Percentiles rank a stretch among this genome's conserved stretches.
These are phyloP conservation scores for Chalcis sispes DNA, from an alignment of 2,888 invertebrate species.

Conservation along the genomic window DNA sequence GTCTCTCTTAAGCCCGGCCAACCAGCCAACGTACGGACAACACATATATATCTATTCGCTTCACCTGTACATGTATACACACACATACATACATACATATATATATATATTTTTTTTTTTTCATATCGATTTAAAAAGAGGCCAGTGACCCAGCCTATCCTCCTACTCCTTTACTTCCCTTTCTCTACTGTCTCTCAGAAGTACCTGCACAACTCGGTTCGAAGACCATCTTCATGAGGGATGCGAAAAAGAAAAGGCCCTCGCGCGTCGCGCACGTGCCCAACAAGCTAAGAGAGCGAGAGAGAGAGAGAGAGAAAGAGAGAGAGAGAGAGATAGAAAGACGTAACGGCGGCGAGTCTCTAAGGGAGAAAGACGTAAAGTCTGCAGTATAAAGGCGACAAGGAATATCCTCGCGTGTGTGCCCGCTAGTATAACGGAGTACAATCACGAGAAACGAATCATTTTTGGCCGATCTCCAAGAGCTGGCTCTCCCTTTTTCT, in stretches of 20 bases:
- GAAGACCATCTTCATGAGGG: neutral
- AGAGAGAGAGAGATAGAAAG: constrained; percentile 4
- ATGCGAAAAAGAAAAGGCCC: neutral
- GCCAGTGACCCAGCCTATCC: neutral
- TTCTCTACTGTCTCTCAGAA: neutral
- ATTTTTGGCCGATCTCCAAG: constrained; percentile 58
- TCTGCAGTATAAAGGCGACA: constrained; percentile 13
- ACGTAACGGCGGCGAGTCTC: neutral
- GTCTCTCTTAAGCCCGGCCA: constrained; percentile 1
- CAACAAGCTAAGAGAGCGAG: neutral
- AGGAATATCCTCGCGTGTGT: constrained; percentile 13
- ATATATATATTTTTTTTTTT: constrained; percentile 10
- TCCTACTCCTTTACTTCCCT: neutral
- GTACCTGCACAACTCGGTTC: neutral
- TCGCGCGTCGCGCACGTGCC: constrained; percentile 12
- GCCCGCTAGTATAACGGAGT: constrained; percentile 41
- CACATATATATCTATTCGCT: neutral
- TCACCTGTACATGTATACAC: too few relatives aligned
- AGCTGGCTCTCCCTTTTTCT: constrained; percentile 9
- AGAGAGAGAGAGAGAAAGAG: constrained; percentile 1
- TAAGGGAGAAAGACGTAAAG: neutral
- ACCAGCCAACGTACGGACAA: too few relatives aligned
- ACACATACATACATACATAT: neutral
- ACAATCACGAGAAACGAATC: constrained; percentile 58
- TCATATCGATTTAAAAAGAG: constrained; percentile 38